Evolutionary conservation across 2,113 vertebrate species (phyloP).

Genomic region (Macaca mulatta): DNA sequence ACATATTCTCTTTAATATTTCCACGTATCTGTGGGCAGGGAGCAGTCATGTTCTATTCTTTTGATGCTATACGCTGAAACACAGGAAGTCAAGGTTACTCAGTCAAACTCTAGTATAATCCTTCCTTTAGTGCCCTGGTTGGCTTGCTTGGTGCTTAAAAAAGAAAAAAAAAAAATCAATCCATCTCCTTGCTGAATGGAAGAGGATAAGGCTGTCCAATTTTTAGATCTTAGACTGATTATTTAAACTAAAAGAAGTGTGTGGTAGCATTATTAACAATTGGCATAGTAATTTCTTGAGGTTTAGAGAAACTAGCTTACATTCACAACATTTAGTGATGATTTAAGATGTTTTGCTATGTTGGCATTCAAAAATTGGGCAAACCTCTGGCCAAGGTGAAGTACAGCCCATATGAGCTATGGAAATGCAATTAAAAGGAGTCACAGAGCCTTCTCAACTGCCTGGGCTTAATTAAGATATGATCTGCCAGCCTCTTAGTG

Average conservation of each 20-base stretch:
- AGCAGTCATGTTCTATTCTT: not conserved
- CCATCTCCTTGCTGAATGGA: not conserved
- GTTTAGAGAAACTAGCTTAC: not conserved
- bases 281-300: not conserved
- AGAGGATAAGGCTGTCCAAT: not conserved
- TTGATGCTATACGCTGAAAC: not conserved
- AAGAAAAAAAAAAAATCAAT: not conserved
- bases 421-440: not conserved
- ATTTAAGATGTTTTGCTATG: not conserved
- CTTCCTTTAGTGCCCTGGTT: not conserved
- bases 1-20: not conserved
- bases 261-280: not conserved
- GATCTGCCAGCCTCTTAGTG: conserved; percentile 75
- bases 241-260: not conserved
- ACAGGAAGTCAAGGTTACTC: not conserved
- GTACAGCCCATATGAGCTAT: not conserved
- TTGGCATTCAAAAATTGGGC: not conserved
- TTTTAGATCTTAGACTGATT: not conserved
- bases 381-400: not conserved
- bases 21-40: not conserved
- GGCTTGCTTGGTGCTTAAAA: not conserved
- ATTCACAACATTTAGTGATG: not conserved
- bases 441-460: conserved; percentile 63
- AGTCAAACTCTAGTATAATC: not conserved
- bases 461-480: conserved; percentile 67